Evolutionary conservation across 1,140 invertebrate species (phyloP).

Genomic region (Nasonia longicornis): DNA sequence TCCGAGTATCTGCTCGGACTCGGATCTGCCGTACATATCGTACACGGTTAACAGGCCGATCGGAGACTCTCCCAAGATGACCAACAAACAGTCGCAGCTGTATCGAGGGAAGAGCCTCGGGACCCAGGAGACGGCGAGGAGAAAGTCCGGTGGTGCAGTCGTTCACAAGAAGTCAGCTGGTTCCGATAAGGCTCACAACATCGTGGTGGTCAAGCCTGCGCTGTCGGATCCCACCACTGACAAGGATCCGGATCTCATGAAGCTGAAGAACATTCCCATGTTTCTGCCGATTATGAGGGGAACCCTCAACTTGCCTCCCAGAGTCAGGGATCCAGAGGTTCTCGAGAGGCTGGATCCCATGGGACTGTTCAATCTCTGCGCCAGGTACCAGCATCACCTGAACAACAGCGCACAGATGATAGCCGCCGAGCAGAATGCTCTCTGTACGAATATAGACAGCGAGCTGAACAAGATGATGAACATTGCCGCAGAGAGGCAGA

Average conservation of each 20-base stretch:
- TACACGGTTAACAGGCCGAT: conserved; percentile 94
- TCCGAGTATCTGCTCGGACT: conserved; percentile 88
- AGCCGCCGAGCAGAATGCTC: conserved; percentile 58
- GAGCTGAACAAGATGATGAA: conserved; percentile 79
- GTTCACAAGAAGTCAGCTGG: conserved; percentile 54
- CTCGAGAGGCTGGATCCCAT: conserved; percentile 82
- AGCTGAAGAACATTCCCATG: conserved; percentile 86
- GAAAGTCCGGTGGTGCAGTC: conserved; percentile 59
- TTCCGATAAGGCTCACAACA: conserved; percentile 73
- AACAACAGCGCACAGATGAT: conserved; percentile 66
- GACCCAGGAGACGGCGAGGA: conserved; percentile 58
- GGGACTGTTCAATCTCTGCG: conserved; percentile 73
- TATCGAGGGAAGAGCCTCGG: conserved; percentile 65
- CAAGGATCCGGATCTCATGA: conserved; percentile 84
- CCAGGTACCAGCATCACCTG: conserved; percentile 83
- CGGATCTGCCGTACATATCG: conserved; percentile 93
- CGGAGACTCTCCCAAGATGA: conserved; percentile 84
- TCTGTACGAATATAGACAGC: conserved; percentile 72
- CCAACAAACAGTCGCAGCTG: conserved; percentile 71
- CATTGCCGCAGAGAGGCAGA: conserved; percentile 82
- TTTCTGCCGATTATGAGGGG: conserved; percentile 94
- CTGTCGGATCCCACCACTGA: conserved; percentile 72
- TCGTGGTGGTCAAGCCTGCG: conserved; percentile 88
- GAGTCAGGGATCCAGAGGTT: conserved; percentile 87
- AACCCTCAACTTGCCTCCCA: conserved; percentile 84